phyloP scores from a whole-genome alignment of 1,140 invertebrate species.

The Hyposmocoma kahamanoa region DNA sequence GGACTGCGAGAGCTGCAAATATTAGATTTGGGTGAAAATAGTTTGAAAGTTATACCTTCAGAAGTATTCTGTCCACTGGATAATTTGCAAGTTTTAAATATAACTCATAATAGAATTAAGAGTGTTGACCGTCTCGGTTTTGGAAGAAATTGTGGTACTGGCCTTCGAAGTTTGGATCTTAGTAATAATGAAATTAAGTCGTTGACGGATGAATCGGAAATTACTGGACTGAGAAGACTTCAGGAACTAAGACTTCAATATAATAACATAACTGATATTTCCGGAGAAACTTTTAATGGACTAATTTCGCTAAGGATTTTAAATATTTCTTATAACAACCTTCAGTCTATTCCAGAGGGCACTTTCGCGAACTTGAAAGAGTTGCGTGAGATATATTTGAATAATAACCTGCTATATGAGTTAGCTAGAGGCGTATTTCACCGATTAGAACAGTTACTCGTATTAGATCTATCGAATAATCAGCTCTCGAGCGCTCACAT shows the following conservation, averaged over 20 bases:
- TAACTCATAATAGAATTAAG: slow-evolving; percentile 85
- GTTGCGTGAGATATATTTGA: slow-evolving; percentile 86
- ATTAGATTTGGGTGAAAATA: slow-evolving; percentile 86
- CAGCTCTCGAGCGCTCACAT: slow-evolving; percentile 87
- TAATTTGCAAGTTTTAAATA: slow-evolving; percentile 87
- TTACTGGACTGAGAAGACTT: slow-evolving; percentile 81
- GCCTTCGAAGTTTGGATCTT: slow-evolving; percentile 83
- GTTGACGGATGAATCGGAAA: slow-evolving; percentile 81
- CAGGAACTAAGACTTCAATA: slow-evolving; percentile 85
- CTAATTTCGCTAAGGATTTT: slow-evolving; percentile 84
- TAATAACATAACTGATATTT: slow-evolving; percentile 87
- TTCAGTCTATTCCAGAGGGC: slow-evolving; percentile 84
- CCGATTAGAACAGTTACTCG: slow-evolving; percentile 86
- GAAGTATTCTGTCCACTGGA: slow-evolving; percentile 84
- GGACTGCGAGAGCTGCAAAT: slow-evolving; percentile 84
- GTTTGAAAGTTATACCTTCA: slow-evolving; percentile 82
- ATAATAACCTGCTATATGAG: slow-evolving; percentile 86
- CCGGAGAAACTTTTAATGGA: slow-evolving; percentile 84
- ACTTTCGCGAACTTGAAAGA: slow-evolving; percentile 85
- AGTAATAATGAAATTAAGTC: slow-evolving; percentile 84
- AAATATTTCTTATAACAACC: slow-evolving; percentile 88
- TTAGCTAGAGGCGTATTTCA: slow-evolving; percentile 87
- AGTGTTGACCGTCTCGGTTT: slow-evolving; percentile 84
- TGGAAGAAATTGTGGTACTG: slow-evolving; percentile 74
- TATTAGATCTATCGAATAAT: slow-evolving; percentile 93